Evolutionary conservation across 92 coral and sea anemone species (phyloP), one percentile per base, ranked within the genome.

Genomic region (Porites lobata): DNA sequence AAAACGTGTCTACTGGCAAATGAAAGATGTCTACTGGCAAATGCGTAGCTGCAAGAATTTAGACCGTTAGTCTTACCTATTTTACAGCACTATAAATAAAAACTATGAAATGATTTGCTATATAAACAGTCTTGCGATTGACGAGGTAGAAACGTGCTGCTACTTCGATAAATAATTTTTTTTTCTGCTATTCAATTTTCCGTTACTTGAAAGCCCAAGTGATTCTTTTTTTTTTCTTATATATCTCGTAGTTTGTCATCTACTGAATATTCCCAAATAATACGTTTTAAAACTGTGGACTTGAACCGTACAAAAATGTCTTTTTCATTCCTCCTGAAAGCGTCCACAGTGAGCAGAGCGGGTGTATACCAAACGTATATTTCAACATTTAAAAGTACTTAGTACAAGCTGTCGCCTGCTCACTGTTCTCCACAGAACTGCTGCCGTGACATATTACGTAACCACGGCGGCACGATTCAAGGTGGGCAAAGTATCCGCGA

Each of bases 141-240:
- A 18, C 19, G 21, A 11, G 20, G 24, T 14, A 53, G 50, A 43
- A 76, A 26, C 11, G 15, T 56, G 47, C 13, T 76, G 57, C 52
- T 43, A 62, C 53, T 11, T 50, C 18, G 19, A 62, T 61, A 78
- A 61, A 62, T 78, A 62, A 61, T 56, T 12, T 21, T 69, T 77
- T 29, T 61, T 53, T 19, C 63, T 38, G 61, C 8, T 56, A 10
- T 56, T 56, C 63, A 67, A 65, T 32, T 78, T 32, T 18, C 75
- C 24, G 75, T 80, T 10, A 67, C 67, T 65, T 22, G 15, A 50
- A 59, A 80, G 24, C 51, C 18, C 75, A 66, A 80, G 51, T 63
- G n/a, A 20, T 65, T 68, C 51, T 76, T 51, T n/a, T 76, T 18
- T 18, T 58, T 69, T 19, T 6, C 22, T 11, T 61, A 77, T 57